Evolutionary conservation across 2,797 vertebrate species (phyloP), one percentile per base, ranked within the genome.

Genomic region (Ctenopoma multispine): DNA sequence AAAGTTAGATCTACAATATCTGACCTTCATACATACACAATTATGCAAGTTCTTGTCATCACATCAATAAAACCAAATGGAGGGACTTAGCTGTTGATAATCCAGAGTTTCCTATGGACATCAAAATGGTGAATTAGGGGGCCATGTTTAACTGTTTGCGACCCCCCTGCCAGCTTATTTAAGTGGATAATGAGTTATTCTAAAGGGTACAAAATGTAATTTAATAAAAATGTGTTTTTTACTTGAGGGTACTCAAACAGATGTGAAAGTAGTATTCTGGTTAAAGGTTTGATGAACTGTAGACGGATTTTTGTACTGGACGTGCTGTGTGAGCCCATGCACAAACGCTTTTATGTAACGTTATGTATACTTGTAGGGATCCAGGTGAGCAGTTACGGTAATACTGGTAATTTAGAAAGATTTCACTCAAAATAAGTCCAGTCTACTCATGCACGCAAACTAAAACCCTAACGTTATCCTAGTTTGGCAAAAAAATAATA

Each of bases 41-140:
- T 10, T 78, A 73, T 72, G 50, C 59, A 81, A 73, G 80, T 75
- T 80, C 61, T 61, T 82, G 76, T 63, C 64, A 70, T 71, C 55
- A 63, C 63, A 82, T 50, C 56, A 78, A 51, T 48, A 20, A 64
- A 72, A 74, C 44, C 38, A 59, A 56, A 58, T 50, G 34, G 11
- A 40, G 7, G 17, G 44, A 63, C 40, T 69, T 43, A 58, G 12
- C 31, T 55, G 36, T 21, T 69, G 36, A 46, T 15, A 63, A 59
- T 53, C 14, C 5, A 66, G 48, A 2, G 13, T 31, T 54, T 49
- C 29, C 47, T 53, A 31, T 34, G 36, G 31, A 10, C 1, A 1
- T 46, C 23, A 62, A 55, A 65, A 64, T 64, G 29, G 23, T 29
- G 12, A 50, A 7, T 44, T 44, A 4, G 24, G 23, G 5, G 21